These are phyloP conservation scores for Venusia cambrica DNA, from an alignment of 2,888 invertebrate genomes.

Conservation along the genomic window DNA sequence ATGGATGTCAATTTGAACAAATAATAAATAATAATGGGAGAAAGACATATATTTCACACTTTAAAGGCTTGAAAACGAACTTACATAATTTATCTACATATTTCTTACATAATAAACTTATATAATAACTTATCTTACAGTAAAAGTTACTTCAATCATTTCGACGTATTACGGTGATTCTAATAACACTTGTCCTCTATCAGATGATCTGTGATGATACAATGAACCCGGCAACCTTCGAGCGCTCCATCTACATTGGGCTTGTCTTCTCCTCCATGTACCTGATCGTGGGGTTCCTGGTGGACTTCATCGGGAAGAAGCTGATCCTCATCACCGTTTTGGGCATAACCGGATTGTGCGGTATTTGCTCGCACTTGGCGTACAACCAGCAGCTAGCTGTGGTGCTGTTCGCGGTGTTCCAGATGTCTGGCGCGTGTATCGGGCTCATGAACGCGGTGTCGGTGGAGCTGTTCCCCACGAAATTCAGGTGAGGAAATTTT, in stretches of 20 bases:
- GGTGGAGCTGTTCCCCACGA: slow-evolving; percentile 82
- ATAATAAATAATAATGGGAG: no score
- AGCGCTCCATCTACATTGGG: slow-evolving; percentile 85
- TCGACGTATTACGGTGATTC: no score
- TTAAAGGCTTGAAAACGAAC: no score
- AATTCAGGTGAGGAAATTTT: slow-evolving; percentile 57
- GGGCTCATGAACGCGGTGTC: slow-evolving; percentile 80
- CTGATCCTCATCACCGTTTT: slow-evolving; percentile 73
- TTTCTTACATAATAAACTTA: no score
- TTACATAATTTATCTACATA: no score
- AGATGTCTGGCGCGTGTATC: slow-evolving; percentile 80
- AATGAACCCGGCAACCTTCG: slow-evolving; percentile 83
- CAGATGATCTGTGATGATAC: slow-evolving; percentile 69
- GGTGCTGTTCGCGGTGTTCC: slow-evolving; percentile 77
- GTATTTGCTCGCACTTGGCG: slow-evolving; percentile 82
- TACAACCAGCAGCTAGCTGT: slow-evolving; percentile 80
- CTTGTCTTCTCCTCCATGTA: slow-evolving; percentile 84
- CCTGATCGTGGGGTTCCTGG: slow-evolving; percentile 82
- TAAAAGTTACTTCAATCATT: no score
- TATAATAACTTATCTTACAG: no score
- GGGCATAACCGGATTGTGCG: slow-evolving; percentile 76
- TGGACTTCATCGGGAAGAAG: slow-evolving; percentile 77
- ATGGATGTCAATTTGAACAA: no score
- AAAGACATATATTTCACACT: no score
- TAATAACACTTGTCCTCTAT: background rate